Conservation (phyloP, 2,888 invertebrate species). For the Uropetala carovei region DNA sequence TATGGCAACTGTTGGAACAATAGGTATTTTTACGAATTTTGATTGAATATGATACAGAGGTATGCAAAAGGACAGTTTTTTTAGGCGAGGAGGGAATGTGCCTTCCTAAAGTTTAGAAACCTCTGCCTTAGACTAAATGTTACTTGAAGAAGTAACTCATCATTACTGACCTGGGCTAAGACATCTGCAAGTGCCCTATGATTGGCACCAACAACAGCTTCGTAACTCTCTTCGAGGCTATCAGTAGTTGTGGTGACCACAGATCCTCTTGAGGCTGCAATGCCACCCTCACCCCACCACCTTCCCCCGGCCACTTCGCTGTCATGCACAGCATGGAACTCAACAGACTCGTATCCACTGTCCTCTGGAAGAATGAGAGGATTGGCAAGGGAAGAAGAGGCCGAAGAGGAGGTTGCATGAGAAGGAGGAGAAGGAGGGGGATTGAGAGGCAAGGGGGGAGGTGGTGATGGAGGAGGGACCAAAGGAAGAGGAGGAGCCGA, state of each 20-base stretch:
- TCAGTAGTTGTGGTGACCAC: conserved; percentile 76
- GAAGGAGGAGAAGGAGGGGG: conserved; percentile 33
- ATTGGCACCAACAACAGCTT: conserved; percentile 92
- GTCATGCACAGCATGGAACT: conserved; percentile 68
- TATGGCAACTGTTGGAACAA: no score
- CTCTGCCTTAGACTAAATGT: background rate
- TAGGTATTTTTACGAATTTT: no score
- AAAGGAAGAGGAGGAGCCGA: conserved; percentile 38
- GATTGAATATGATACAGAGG: no score
- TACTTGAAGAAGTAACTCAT: background rate
- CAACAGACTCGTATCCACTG: conserved; percentile 71
- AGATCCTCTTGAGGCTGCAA: conserved; percentile 72
- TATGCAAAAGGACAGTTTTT: background rate
- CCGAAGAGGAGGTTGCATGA: conserved; percentile 33
- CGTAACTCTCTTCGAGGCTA: conserved; percentile 90
- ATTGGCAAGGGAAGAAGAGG: conserved; percentile 30
- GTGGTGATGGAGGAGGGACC: conserved; percentile 36
- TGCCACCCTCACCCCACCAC: conserved; percentile 72
- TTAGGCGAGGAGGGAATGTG: background rate
- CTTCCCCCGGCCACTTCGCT: conserved; percentile 70
- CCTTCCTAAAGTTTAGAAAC: background rate
- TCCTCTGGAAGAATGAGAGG: conserved; percentile 67
- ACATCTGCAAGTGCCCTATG: conserved; percentile 93
- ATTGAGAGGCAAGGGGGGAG: conserved; percentile 30
- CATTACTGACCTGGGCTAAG: conserved; percentile 85